Conservation (phyloP, 1,140 invertebrate species). For the Drosophila malerkotliana region DNA sequence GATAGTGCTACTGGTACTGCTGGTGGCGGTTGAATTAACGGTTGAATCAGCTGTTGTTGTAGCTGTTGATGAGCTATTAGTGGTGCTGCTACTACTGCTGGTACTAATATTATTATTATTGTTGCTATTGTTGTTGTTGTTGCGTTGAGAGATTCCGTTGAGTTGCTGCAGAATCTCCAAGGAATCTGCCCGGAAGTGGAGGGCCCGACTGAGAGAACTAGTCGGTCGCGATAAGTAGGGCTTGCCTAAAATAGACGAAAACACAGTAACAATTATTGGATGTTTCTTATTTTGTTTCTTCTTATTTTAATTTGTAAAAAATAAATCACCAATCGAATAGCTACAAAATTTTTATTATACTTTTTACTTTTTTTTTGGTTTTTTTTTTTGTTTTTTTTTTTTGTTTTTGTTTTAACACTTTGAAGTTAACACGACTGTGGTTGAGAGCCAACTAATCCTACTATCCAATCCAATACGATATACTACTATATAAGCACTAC, state of each 20-base stretch:
- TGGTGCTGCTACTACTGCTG: conserved; percentile 13
- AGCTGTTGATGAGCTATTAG: conserved; percentile 43
- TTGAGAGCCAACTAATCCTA: no score
- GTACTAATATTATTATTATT: conserved; percentile 4
- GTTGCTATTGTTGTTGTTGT: not conserved
- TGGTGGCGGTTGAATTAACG: not conserved
- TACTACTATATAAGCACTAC: no score
- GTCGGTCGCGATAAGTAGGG: conserved; percentile 37
- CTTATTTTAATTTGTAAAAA: no score
- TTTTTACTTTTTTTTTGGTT: no score
- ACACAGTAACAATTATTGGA: not conserved
- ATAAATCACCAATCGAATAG: no score
- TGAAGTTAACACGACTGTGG: no score
- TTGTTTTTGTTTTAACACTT: no score
- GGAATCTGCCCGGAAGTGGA: conserved; percentile 32
- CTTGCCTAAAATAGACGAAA: conserved; percentile 24
- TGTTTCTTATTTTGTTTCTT: no score
- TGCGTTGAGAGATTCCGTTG: conserved; percentile 36
- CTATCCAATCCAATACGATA: no score
- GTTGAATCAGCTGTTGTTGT: conserved; percentile 20
- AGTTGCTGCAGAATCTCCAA: conserved; percentile 35
- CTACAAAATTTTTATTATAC: not conserved
- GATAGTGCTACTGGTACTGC: not conserved
- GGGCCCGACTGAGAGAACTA: conserved; percentile 22
- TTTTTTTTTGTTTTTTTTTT: not conserved